Conservation (phyloP, 1,140 invertebrate genomes). For the Theocolax elegans region DNA sequence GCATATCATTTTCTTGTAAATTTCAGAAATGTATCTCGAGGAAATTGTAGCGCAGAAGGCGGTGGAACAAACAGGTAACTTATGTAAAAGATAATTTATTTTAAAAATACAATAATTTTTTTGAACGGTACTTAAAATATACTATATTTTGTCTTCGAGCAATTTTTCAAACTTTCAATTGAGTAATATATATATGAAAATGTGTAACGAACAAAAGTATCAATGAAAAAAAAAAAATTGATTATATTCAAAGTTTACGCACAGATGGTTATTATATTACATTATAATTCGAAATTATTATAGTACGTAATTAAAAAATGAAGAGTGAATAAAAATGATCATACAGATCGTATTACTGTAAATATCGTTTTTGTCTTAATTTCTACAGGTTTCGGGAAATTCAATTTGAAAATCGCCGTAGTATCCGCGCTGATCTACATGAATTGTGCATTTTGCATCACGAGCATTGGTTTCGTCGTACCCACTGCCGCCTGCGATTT, state of each 20-base stretch:
- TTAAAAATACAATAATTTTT: no score
- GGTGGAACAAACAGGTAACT: constrained; percentile 49
- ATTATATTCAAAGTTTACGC: no score
- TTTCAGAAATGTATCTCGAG: constrained; percentile 40
- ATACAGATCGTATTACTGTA: not conserved
- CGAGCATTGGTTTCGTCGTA: constrained; percentile 67
- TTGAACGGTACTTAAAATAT: no score
- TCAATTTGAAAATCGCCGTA: constrained; percentile 67
- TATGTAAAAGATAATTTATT: no score
- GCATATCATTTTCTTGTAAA: not conserved
- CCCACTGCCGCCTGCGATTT: constrained; percentile 72
- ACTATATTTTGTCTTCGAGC: no score
- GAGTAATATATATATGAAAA: no score
- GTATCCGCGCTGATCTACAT: constrained; percentile 70
- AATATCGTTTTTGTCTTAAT: not conserved
- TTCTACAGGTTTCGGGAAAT: constrained; percentile 68
- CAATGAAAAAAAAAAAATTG: no score
- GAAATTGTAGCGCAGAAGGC: constrained; percentile 48
- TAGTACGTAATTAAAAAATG: not conserved
- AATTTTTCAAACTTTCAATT: no score
- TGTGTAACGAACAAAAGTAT: no score
- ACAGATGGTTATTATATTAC: not conserved
- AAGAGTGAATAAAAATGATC: not conserved
- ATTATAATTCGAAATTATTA: not conserved
- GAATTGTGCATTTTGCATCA: constrained; percentile 65